Conservation (phyloP, 37 sponge, comb jelly and placozoan genomes). For the Chondrilla cf. caribensis region DNA sequence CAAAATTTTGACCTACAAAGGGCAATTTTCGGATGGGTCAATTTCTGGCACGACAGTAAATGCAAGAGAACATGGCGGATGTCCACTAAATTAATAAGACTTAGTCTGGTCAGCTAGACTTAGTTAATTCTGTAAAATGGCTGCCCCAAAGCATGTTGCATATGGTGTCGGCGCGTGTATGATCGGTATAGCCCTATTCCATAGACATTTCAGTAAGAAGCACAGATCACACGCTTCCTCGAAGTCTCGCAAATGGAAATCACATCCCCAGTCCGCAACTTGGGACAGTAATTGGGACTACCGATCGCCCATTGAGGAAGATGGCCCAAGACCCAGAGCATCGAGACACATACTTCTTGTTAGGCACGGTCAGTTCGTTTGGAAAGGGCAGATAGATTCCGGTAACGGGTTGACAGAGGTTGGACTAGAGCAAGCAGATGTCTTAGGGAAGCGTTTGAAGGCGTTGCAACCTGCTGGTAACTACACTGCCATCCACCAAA, state of each 20-base stretch:
- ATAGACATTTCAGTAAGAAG: too few relatives aligned
- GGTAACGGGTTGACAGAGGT: conserved; percentile 32
- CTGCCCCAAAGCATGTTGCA: too few relatives aligned
- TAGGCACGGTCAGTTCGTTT: conserved; percentile 42
- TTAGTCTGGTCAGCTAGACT: too few relatives aligned
- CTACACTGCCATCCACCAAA: conserved; percentile 48
- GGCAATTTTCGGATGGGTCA: too few relatives aligned
- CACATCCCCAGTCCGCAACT: background rate
- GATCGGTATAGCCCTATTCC: too few relatives aligned
- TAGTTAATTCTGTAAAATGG: too few relatives aligned
- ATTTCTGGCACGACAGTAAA: too few relatives aligned
- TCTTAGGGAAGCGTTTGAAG: conserved; percentile 43
- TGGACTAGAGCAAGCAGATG: conserved; percentile 50
- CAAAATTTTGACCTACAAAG: too few relatives aligned
- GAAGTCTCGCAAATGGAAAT: background rate
- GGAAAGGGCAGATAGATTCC: background rate
- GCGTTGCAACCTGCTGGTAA: conserved; percentile 17
- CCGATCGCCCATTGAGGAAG: background rate
- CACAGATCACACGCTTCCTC: too few relatives aligned
- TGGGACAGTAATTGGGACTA: conserved; percentile 35
- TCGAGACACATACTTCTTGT: conserved; percentile 38
- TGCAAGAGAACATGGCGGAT: too few relatives aligned
- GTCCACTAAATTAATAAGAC: too few relatives aligned
- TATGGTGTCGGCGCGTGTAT: too few relatives aligned
- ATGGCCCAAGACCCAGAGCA: conserved; percentile 19